These are phyloP conservation scores for Dryobates pubescens DNA, from an alignment of 2,797 vertebrate species.

Conservation along the genomic window DNA sequence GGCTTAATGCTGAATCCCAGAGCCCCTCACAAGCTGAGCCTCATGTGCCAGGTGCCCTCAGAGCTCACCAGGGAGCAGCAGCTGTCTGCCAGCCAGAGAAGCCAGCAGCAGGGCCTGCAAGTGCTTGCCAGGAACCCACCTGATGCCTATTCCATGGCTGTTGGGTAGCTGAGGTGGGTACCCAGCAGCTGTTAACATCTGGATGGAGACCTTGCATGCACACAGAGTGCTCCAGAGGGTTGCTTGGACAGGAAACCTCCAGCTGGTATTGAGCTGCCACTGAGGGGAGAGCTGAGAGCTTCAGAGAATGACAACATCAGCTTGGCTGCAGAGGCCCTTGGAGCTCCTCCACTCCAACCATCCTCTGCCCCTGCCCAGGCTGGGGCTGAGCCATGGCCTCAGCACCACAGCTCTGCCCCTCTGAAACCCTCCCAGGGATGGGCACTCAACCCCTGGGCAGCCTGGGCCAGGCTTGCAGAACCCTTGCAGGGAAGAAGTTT, in stretches of 20 bases:
- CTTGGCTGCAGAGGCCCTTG: too few relatives aligned
- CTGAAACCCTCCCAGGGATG: too few relatives aligned
- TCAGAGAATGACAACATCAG: too few relatives aligned
- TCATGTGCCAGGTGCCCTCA: too few relatives aligned
- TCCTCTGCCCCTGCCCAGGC: too few relatives aligned
- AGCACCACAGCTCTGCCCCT: too few relatives aligned
- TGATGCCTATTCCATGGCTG: not conserved
- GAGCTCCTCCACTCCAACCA: too few relatives aligned
- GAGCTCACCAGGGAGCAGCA: too few relatives aligned
- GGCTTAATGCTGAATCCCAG: conserved; percentile 1
- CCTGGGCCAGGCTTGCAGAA: too few relatives aligned
- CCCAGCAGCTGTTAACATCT: not conserved
- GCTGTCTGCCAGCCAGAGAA: not conserved
- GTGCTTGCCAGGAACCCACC: not conserved
- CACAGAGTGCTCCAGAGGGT: not conserved
- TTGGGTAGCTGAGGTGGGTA: not conserved
- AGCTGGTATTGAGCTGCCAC: not conserved
- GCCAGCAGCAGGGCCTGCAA: not conserved
- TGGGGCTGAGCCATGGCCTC: too few relatives aligned
- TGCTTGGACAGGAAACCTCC: not conserved
- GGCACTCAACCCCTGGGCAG: too few relatives aligned
- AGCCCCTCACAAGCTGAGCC: not conserved
- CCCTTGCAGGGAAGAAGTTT: too few relatives aligned
- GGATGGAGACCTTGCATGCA: not conserved
- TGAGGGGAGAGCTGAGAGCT: not conserved